These are phyloP conservation scores for Bucorvus abyssinicus DNA, from an alignment of 2,797 vertebrate genomes.

Conservation along the genomic window DNA sequence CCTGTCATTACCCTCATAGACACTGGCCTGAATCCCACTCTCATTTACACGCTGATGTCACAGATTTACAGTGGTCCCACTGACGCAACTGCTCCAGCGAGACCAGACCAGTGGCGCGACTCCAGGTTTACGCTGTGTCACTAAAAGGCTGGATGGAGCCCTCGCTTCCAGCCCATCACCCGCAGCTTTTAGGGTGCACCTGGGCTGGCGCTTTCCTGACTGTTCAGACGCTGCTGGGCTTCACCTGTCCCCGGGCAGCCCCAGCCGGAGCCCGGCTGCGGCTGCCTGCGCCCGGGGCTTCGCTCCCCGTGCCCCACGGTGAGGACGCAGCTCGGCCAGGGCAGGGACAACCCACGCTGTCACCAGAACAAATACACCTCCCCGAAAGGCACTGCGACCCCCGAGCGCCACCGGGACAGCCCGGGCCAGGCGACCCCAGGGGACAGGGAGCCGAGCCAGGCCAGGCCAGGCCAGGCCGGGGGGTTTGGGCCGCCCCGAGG, in stretches of 20 bases:
- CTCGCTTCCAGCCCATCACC: neutral
- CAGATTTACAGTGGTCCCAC: neutral
- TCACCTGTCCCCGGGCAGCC: neutral
- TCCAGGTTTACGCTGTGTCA: constrained; percentile 42
- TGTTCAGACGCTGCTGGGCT: accelerated
- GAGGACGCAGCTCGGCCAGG: neutral
- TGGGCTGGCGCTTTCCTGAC: neutral
- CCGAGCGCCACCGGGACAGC: no score
- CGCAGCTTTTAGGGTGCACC: neutral
- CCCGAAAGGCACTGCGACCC: neutral
- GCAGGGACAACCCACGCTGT: neutral
- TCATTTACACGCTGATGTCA: neutral
- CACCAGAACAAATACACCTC: neutral
- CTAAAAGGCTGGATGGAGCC: neutral
- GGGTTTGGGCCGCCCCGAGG: neutral
- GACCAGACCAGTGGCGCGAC: neutral
- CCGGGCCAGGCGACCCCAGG: no score
- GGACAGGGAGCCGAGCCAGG: no score
- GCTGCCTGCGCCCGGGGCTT: neutral
- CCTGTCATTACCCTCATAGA: accelerated
- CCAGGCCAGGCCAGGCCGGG: no score
- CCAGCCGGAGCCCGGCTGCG: neutral
- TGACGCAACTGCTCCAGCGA: neutral
- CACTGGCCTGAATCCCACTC: neutral
- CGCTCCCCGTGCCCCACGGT: accelerated